Conservation (phyloP, 2,888 invertebrate genomes). For the Abrostola triplasia region DNA sequence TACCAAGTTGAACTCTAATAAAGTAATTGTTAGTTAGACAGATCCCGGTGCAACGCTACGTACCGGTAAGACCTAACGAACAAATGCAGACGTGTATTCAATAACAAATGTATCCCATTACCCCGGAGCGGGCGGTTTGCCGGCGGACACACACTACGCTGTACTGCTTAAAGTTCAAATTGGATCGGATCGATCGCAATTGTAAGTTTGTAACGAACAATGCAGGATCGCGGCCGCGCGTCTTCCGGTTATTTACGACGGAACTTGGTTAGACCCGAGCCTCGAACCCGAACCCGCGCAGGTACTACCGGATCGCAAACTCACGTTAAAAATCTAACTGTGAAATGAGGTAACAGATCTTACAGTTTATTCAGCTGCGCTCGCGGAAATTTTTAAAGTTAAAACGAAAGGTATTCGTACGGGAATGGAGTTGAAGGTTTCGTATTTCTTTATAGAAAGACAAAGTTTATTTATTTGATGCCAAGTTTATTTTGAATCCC, state of each 20-base stretch:
- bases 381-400: constrained; percentile 55
- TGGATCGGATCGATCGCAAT: constrained; percentile 46
- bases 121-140: constrained; percentile 17
- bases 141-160: constrained; percentile 1
- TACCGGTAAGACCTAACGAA: constrained; percentile 44
- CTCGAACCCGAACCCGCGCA: constrained; percentile 14
- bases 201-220: constrained; percentile 51
- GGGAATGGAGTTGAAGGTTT: constrained; percentile 39
- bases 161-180: constrained; percentile 50
- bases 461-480: constrained; percentile 40
- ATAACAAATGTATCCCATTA: constrained; percentile 57
- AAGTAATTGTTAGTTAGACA: constrained; percentile 41
- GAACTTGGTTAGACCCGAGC: constrained; percentile 49
- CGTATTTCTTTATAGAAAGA: constrained; percentile 49
- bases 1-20: constrained; percentile 39
- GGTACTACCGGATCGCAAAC: constrained; percentile 44
- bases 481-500: constrained; percentile 30
- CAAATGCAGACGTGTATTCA: constrained; percentile 56
- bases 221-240: constrained; percentile 32
- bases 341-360: constrained; percentile 59
- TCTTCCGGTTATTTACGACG: constrained; percentile 54
- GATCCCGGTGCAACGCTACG: constrained; percentile 20
- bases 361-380: constrained; percentile 47
- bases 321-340: constrained; percentile 54
- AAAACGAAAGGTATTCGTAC: constrained; percentile 47